These are phyloP conservation scores for Lepetodrilus schrolli DNA, from an alignment of 2,888 invertebrate genomes.

Conservation along the genomic window DNA sequence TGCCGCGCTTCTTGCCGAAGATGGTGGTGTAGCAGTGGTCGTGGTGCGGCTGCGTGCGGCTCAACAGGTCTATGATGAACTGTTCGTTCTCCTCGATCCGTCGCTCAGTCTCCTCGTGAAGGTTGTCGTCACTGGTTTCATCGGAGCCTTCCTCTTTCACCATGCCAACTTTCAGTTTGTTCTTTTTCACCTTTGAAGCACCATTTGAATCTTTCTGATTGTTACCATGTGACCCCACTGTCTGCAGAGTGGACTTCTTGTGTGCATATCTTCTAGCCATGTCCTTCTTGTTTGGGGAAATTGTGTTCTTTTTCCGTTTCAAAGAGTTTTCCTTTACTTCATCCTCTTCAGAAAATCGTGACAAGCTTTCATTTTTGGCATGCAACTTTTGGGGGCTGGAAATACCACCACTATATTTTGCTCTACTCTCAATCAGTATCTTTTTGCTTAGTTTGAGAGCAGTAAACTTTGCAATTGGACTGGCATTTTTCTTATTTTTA, in stretches of 20 bases:
- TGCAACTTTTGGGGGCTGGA: not conserved
- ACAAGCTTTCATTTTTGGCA: not conserved
- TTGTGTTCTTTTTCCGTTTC: constrained; percentile 4
- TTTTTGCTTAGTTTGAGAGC: constrained; percentile 39
- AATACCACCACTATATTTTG: not conserved
- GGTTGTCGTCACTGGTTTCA: constrained; percentile 44
- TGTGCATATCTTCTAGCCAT: constrained; percentile 28
- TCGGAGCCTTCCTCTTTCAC: not conserved
- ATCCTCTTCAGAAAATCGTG: not conserved
- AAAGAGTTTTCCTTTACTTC: constrained; percentile 33
- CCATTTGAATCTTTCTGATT: not conserved
- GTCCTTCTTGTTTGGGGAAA: constrained; percentile 28
- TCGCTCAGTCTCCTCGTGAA: constrained; percentile 52
- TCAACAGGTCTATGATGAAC: constrained; percentile 60
- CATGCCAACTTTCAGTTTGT: constrained; percentile 33
- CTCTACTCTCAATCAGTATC: not conserved
- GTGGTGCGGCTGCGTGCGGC: constrained; percentile 61
- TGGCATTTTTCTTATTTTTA: constrained; percentile 28
- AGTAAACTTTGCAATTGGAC: constrained; percentile 35
- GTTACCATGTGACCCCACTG: not conserved
- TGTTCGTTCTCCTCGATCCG: constrained; percentile 63
- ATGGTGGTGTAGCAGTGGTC: constrained; percentile 70
- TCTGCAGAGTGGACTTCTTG: constrained; percentile 22
- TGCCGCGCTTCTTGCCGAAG: constrained; percentile 58
- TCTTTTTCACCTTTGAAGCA: not conserved